These are phyloP conservation scores for Austrolebias charrua DNA, from an alignment of 2,797 vertebrate genomes.

Conservation along the genomic window DNA sequence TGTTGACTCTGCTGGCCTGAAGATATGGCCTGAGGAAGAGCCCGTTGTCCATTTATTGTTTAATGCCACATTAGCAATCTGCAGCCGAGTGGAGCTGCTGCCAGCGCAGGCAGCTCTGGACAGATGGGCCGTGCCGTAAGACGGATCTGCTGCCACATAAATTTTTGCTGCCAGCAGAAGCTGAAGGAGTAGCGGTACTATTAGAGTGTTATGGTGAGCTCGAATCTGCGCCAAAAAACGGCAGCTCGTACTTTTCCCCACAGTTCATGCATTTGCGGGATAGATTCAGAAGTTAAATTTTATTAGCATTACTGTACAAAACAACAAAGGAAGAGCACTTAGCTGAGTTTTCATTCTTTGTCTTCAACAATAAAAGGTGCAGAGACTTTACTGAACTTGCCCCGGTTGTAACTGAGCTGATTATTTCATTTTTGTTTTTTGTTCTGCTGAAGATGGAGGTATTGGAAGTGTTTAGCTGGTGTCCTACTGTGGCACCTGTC, in stretches of 20 bases:
- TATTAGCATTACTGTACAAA: slow-evolving; percentile 54
- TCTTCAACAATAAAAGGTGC: slow-evolving; percentile 16
- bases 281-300: slow-evolving; percentile 65
- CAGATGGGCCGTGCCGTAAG: slow-evolving; percentile 79
- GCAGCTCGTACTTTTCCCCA: slow-evolving; percentile 65
- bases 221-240: slow-evolving; percentile 68
- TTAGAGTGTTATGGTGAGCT: slow-evolving; percentile 68
- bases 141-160: slow-evolving; percentile 81
- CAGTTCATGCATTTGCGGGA: slow-evolving; percentile 66
- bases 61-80: slow-evolving; percentile 83
- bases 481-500: slow-evolving; percentile 72
- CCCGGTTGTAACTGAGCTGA: neutral
- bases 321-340: slow-evolving; percentile 30
- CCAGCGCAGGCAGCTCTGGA: slow-evolving; percentile 71
- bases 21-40: slow-evolving; percentile 66
- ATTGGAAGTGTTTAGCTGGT: neutral
- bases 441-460: neutral
- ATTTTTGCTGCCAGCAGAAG: slow-evolving; percentile 71
- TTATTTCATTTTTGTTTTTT: neutral
- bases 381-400: neutral
- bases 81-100: slow-evolving; percentile 64
- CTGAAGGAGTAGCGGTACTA: slow-evolving; percentile 66
- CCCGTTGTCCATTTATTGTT: slow-evolving; percentile 72
- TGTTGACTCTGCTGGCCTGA: slow-evolving; percentile 56
- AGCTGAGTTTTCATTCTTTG: slow-evolving; percentile 30